Conservation (phyloP, 2,113 vertebrate genomes). For the Nasalis larvatus region DNA sequence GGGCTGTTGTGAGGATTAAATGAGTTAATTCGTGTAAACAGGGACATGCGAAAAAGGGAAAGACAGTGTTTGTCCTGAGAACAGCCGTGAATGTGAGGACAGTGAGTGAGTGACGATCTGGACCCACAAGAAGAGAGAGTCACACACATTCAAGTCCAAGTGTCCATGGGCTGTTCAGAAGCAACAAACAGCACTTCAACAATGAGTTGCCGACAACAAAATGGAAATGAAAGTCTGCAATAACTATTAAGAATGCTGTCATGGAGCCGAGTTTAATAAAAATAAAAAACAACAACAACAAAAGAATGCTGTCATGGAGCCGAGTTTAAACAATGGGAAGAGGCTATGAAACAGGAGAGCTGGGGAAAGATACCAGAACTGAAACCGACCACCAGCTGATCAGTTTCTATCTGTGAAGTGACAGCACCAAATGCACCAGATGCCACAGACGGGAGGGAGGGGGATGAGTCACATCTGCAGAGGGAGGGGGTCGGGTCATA, state of each 20-base stretch:
- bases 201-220: background rate
- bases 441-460: background rate
- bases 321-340: background rate
- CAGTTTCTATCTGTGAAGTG: background rate
- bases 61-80: background rate
- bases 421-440: background rate
- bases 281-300: too few species aligned
- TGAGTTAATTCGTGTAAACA: background rate
- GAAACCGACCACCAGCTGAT: background rate
- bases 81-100: background rate
- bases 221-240: background rate
- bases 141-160: background rate
- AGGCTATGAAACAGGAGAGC: background rate
- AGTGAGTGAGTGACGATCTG: background rate
- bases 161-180: background rate
- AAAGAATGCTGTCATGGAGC: background rate
- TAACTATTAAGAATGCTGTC: background rate
- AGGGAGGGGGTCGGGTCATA: background rate
- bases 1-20: background rate
- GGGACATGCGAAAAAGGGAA: background rate
- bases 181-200: background rate
- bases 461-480: background rate
- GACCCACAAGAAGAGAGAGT: background rate
- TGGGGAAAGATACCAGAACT: background rate
- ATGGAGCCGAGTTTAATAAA: background rate